These are phyloP conservation scores for Torymus tubicola DNA, from an alignment of 2,888 invertebrate species.

Conservation along the genomic window DNA sequence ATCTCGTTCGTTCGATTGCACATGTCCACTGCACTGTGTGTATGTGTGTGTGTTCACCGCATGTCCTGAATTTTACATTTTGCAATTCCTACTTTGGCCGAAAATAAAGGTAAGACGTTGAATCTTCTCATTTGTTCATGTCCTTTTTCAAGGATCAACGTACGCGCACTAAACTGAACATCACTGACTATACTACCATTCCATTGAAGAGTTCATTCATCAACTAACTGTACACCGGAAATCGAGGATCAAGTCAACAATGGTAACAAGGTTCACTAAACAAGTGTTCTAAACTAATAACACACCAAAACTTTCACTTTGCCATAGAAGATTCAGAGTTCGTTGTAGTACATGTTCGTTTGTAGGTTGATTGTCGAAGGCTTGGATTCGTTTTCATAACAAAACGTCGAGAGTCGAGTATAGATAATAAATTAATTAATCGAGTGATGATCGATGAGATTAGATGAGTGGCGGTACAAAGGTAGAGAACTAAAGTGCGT, in stretches of 20 bases:
- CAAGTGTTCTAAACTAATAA: neutral
- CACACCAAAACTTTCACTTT: slow-evolving; percentile 10
- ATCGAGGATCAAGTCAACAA: no score
- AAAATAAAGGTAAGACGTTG: no score
- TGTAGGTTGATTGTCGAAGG: neutral
- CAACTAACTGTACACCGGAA: neutral
- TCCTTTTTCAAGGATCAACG: neutral
- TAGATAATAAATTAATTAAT: neutral
- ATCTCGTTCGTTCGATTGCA: slow-evolving; percentile 43
- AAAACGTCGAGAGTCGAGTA: slow-evolving; percentile 12
- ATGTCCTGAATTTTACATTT: slow-evolving; percentile 32
- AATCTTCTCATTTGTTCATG: slow-evolving; percentile 12
- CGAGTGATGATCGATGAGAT: neutral
- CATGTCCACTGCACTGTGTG: slow-evolving; percentile 4
- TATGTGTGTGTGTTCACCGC: neutral
- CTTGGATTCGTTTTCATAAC: neutral
- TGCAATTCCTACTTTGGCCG: neutral
- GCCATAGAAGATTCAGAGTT: neutral
- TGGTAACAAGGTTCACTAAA: neutral
- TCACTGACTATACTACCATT: no score
- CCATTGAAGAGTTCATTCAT: neutral
- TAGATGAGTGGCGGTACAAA: neutral
- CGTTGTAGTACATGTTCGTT: neutral
- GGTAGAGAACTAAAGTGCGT: slow-evolving; percentile 15
- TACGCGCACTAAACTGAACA: slow-evolving; percentile 4